phyloP scores from a whole-genome alignment of 2,797 vertebrate species.

The Tragopan temminckii region DNA sequence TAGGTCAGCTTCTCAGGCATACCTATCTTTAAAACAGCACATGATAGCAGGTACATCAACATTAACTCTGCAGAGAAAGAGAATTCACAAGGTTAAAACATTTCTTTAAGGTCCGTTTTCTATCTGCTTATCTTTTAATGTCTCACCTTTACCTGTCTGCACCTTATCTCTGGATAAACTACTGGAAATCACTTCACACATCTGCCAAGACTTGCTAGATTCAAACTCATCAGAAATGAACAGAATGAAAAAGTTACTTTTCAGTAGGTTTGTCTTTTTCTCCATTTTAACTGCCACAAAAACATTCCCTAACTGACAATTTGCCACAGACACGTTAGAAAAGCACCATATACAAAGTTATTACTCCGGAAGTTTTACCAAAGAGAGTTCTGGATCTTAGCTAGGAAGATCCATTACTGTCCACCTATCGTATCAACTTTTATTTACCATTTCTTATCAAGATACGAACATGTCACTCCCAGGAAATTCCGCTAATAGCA shows the following conservation, averaged over 20 bases:
- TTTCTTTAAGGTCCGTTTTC: background rate
- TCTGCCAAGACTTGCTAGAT: background rate
- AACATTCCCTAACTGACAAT: background rate
- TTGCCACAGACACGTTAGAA: background rate
- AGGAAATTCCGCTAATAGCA: conserved; percentile 14
- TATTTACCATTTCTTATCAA: conserved; percentile 37
- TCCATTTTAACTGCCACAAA: background rate
- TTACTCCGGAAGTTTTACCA: conserved; percentile 18
- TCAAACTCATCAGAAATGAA: conserved; percentile 13
- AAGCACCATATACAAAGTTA: background rate
- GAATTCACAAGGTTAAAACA: background rate
- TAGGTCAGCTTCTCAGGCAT: background rate
- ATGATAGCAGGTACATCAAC: background rate
- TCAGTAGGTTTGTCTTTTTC: background rate
- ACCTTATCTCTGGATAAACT: background rate
- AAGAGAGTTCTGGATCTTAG: background rate
- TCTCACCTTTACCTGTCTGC: background rate
- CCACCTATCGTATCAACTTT: background rate
- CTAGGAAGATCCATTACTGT: background rate
- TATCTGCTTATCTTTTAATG: background rate
- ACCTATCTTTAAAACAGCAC: background rate
- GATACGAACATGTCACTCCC: background rate
- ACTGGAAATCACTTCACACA: background rate
- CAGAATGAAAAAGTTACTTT: background rate
- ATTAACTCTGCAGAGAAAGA: background rate